A percentile compares a stretch with the other conserved stretches of the same genome.
These are phyloP conservation scores for Oscheius sp. DNA, from an alignment of 2,888 invertebrate species.

Conservation along the genomic window DNA sequence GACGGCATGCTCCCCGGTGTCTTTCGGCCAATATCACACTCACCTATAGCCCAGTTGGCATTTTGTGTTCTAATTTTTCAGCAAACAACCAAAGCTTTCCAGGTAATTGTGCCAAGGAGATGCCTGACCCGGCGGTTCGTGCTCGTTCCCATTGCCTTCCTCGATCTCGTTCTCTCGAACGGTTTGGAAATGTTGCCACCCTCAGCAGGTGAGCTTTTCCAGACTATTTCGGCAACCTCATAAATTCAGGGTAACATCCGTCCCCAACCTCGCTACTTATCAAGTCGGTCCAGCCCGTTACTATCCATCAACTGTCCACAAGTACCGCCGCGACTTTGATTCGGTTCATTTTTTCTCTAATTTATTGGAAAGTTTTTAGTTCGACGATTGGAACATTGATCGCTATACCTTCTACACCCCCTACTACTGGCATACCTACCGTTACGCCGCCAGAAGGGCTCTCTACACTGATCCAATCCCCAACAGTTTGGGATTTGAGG, in stretches of 20 bases:
- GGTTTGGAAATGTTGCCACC: constrained; percentile 62
- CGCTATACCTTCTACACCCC: constrained; percentile 58
- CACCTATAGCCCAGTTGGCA: constrained; percentile 7
- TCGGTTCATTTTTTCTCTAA: constrained; percentile 42
- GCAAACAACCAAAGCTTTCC: background rate
- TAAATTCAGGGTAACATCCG: constrained; percentile 64
- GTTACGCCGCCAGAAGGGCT: constrained; percentile 63
- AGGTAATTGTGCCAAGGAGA: constrained; percentile 33
- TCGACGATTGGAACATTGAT: constrained; percentile 62
- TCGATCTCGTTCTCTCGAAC: constrained; percentile 61
- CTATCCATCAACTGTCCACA: constrained; percentile 63
- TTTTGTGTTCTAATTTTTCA: background rate
- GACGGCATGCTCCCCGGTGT: constrained; percentile 18
- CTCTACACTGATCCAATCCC: constrained; percentile 65
- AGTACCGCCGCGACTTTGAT: constrained; percentile 63
- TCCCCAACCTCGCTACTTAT: constrained; percentile 61
- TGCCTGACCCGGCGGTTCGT: constrained; percentile 50
- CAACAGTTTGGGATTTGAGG: constrained; percentile 54
- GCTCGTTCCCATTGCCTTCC: constrained; percentile 55
- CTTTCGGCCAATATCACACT: constrained; percentile 27
- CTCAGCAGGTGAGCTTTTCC: constrained; percentile 54
- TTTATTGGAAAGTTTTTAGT: constrained; percentile 36
- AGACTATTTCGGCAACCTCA: no score
- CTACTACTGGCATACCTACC: constrained; percentile 65
- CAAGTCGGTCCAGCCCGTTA: constrained; percentile 57